These are phyloP conservation scores for Cotesia typhae DNA, from an alignment of 1,140 invertebrate genomes.

Conservation along the genomic window DNA sequence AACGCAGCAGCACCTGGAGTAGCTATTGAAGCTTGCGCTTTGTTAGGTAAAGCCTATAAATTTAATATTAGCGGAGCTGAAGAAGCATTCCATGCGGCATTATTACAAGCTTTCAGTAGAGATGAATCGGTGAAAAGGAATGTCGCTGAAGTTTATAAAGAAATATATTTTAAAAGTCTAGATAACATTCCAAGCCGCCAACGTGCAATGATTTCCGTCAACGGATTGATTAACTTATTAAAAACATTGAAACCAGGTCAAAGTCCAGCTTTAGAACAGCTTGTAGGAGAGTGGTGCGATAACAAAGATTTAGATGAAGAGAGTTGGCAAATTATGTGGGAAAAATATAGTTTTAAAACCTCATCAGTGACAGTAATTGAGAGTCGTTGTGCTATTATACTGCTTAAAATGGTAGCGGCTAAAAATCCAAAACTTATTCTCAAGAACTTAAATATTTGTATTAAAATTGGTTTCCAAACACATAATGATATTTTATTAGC, in stretches of 20 bases:
- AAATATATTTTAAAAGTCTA: slow-evolving; percentile 68
- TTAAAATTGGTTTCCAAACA: slow-evolving; percentile 68
- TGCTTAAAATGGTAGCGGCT: slow-evolving; percentile 78
- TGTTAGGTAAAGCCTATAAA: slow-evolving; percentile 82
- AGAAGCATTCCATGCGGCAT: slow-evolving; percentile 77
- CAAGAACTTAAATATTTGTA: slow-evolving; percentile 70
- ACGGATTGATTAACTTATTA: slow-evolving; percentile 44
- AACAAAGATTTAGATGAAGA: slow-evolving; percentile 69
- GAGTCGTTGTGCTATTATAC: slow-evolving; percentile 74
- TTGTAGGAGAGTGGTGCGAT: slow-evolving; percentile 74
- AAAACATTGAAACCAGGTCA: slow-evolving; percentile 65
- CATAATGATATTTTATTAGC: slow-evolving; percentile 68
- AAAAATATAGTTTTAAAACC: slow-evolving; percentile 81
- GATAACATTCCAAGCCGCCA: slow-evolving; percentile 47
- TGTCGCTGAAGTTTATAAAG: slow-evolving; percentile 71
- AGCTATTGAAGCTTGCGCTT: slow-evolving; percentile 84
- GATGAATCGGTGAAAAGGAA: slow-evolving; percentile 69
- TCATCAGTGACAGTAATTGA: slow-evolving; percentile 74
- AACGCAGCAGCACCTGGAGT: slow-evolving; percentile 80
- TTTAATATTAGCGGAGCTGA: slow-evolving; percentile 79
- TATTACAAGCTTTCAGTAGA: slow-evolving; percentile 74
- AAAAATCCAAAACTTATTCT: slow-evolving; percentile 66
- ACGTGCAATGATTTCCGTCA: slow-evolving; percentile 48
- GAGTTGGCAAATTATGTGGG: slow-evolving; percentile 77
- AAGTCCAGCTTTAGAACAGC: slow-evolving; percentile 74